Evolutionary conservation across 2,797 vertebrate species (phyloP), one percentile per base, ranked within the genome.

Genomic region (Phoxinus dragarum): DNA sequence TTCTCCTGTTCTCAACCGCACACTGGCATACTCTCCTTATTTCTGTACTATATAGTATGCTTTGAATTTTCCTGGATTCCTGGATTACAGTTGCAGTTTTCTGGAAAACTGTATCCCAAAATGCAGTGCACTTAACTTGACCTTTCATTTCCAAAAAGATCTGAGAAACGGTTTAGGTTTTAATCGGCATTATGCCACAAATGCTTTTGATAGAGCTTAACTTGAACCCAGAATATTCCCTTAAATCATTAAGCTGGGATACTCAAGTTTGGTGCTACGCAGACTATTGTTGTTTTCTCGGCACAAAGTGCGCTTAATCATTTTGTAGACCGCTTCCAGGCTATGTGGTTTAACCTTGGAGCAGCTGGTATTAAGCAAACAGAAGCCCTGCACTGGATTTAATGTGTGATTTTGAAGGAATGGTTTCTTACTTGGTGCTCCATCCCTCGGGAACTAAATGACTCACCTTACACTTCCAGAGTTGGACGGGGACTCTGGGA

Each of bases 401-500:
- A 56, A 75, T 74, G 54, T 64, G 34, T 82, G 44, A 77, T 44
- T 77, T 67, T 54, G 59, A 76, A 47, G 61, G 64, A 68, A 42
- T 44, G 61, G 27, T 69, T 77, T 67, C 49, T 47, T 71, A 36
- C 74, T 54, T 21, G 6, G 36, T n/a, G 3, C 74, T 40, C 27
- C 19, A 16, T 84, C 82, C 74, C 82, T 31, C 2, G 21, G 66
- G 83, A 72, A 36, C 40, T 31, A 71, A 49, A 79, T 85, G 75
- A 85, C 59, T 84, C 81, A 75, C 76, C 73, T 76, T 76, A 44
- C 79, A 69, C 80, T 86, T 76, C 44, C 71, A 42, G 49, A 84
- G 82, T 69, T 47, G 64, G 61, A 56, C 38, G 42, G 84, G 88
- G 88, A 81, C 40, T 80, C 7, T n/a, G 88, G 71, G 86, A 88